Evolutionary conservation across 2,888 invertebrate genomes (phyloP), one percentile per base, ranked within the genome.

Genomic region (Oscheius onirici): DNA sequence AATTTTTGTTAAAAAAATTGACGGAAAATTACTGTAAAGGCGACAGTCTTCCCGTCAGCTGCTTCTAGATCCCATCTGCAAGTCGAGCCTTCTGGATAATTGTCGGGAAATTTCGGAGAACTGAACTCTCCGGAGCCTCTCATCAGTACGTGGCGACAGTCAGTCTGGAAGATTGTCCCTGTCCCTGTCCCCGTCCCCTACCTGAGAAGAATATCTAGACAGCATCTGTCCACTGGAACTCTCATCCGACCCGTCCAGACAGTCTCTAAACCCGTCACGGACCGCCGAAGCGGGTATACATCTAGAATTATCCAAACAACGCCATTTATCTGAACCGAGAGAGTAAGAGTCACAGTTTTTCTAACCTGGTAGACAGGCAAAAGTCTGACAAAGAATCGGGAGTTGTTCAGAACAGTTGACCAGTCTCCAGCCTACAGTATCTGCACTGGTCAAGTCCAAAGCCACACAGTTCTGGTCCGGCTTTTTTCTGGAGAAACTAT

Each of bases 321-420:
- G 78, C 41, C 74, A 82, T 17, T 76, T 72, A 40, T 69, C 76
- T 73, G 52, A 43, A 69, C 5, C n/a, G n/a, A n/a, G n/a, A n/a
- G n/a, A n/a, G n/a, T n/a, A n/a, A n/a, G n/a, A n/a, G n/a, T n/a
- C n/a, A n/a, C n/a, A n/a, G n/a, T n/a, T n/a, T n/a, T n/a, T n/a
- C n/a, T n/a, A n/a, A 80, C 82, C 71, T 17, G 74, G 68, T 15
- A 72, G 73, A 71, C 84, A 84, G n/a, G 79, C 76, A 55, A 83
- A 83, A 26, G 84, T 84, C 43, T 84, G 74, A 60, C 84, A 84
- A 44, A 84, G 72, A 15, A 79, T 66, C 8, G 81, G 76, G 11
- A 77, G 71, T 40, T 67, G 65, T 0, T 44, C 24, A 5, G 58
- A 41, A 58, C 83, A 83, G 22, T 78, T 67, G 5, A 70, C 51